These are phyloP conservation scores for Myanophis thanlyinensis DNA, from an alignment of 2,113 vertebrate species.

Conservation along the genomic window DNA sequence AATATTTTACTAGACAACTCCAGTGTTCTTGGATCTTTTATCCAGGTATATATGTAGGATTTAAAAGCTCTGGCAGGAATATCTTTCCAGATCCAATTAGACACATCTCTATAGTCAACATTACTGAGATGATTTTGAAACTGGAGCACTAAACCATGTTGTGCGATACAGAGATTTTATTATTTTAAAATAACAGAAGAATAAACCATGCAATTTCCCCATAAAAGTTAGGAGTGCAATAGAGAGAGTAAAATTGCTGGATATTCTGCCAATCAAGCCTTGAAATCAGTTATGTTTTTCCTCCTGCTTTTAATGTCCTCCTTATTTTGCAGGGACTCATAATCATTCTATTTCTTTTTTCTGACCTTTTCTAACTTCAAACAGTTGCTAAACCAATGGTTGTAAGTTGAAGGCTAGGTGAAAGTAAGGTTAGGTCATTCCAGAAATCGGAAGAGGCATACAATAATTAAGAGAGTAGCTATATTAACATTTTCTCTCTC, in stretches of 20 bases:
- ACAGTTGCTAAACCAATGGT: neutral
- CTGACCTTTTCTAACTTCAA: neutral
- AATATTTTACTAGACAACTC: neutral
- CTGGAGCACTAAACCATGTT: neutral
- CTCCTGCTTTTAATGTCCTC: neutral
- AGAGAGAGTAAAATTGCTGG: neutral
- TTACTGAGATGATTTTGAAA: neutral
- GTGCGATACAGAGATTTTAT: neutral
- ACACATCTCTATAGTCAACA: neutral
- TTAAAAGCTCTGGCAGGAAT: neutral
- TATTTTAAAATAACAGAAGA: neutral
- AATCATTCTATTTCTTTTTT: neutral
- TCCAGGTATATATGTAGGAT: neutral
- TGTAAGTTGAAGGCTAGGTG: neutral
- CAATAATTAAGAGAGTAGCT: neutral
- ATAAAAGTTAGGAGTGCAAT: neutral
- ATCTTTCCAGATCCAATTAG: neutral
- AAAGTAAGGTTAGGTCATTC: neutral
- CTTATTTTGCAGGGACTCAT: neutral
- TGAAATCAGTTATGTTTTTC: neutral
- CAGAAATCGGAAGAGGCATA: neutral
- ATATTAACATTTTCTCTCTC: constrained; percentile 24
- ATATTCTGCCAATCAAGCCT: neutral
- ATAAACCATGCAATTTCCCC: neutral
- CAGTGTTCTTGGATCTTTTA: neutral